Evolutionary conservation across 2,113 vertebrate genomes (phyloP).

Genomic region (sheep (Ovis aries)): DNA sequence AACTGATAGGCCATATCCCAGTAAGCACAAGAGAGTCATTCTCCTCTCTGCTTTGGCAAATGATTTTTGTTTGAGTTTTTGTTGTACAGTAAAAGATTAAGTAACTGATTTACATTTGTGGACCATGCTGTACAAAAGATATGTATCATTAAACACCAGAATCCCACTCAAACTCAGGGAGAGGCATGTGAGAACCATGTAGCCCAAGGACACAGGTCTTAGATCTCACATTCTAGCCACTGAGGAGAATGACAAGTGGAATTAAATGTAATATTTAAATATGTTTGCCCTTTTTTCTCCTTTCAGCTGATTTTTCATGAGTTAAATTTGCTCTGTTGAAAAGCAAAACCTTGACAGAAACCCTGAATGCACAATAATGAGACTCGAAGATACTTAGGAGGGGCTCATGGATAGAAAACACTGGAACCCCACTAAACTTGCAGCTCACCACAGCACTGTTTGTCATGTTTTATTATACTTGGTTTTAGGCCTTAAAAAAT

Average conservation of each 20-base stretch:
- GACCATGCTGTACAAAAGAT: neutral
- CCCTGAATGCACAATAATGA: neutral
- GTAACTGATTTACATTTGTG: neutral
- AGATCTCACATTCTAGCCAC: neutral
- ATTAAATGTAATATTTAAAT: constrained; percentile 34
- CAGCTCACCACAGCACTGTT: neutral
- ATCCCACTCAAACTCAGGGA: neutral
- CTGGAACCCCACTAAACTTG: neutral
- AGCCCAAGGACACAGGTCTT: neutral
- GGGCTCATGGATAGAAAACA: neutral
- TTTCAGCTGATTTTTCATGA: neutral
- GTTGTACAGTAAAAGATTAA: neutral
- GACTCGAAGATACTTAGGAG: neutral
- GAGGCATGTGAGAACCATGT: neutral
- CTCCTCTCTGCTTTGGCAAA: neutral
- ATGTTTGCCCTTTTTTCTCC: neutral
- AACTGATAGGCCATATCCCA: neutral
- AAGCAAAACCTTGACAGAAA: constrained; percentile 1
- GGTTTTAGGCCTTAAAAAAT: constrained; percentile 34
- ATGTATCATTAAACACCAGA: neutral
- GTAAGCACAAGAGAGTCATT: neutral
- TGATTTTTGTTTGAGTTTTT: neutral
- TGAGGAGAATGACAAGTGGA: constrained; percentile 6
- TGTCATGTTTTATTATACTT: constrained; percentile 47
- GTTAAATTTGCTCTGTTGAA: neutral